Base-by-base conservation (phyloP, 2,797 vertebrate genomes). In the Antrozous pallidus region DNA sequence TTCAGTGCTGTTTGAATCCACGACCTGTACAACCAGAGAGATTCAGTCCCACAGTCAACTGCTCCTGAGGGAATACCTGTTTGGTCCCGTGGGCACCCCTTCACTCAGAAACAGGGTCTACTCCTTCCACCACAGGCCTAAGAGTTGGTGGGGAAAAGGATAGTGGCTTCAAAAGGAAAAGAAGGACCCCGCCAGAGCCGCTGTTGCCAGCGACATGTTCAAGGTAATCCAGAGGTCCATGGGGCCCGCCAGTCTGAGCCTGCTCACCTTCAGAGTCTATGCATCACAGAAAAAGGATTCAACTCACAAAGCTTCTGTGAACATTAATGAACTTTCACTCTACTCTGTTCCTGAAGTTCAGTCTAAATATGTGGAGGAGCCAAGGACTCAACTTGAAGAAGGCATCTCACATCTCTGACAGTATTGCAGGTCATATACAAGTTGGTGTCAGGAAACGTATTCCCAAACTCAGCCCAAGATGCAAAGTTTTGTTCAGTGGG, bases 281-380 rank as follows among this genome's bases (percentile, higher is more conserved):
- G 99, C 99, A 31, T 98, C 98, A 81, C 91, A 97, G 1, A 98
- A 99, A 89, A 98, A 91, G 88, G 98, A 98, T 85, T 96, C 98
- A 94, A 97, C 97, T 85, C 98, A 91, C 90, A 94, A 98, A 90
- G 96, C 94, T 6, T 40, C 95, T 18, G 93, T 99, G 79, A 99
- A 98, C 97, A 95, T 98, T 58, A 98, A 99, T 95, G 99, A 99
- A 98, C 98, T 99, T 54, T 99, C 99, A 45, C 97, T 99, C 31
- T 99, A 99, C 98, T 98, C n/a, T n/a, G n/a, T n/a, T n/a, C n/a
- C n/a, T n/a, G n/a, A n/a, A n/a, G n/a, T n/a, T n/a, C n/a, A n/a
- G n/a, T n/a, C n/a, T n/a, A n/a, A n/a, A n/a, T n/a, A n/a, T n/a
- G n/a, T n/a, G n/a, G n/a, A n/a, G n/a, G n/a, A n/a, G n/a, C n/a